These are phyloP conservation scores for Eilema sororculum DNA, from an alignment of 2,888 invertebrate genomes.

Conservation along the genomic window DNA sequence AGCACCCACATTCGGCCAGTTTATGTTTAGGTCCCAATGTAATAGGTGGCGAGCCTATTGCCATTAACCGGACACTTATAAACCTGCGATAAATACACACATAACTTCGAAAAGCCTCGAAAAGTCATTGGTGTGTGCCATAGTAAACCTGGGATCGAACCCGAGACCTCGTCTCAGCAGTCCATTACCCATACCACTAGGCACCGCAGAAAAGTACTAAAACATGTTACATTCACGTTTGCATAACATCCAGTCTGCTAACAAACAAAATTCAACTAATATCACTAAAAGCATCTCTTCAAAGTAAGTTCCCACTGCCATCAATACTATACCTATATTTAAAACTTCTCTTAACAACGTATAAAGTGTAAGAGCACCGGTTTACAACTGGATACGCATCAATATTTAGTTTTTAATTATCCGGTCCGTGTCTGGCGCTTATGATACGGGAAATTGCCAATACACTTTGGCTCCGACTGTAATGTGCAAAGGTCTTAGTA, in stretches of 20 bases:
- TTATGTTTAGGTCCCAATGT: too few species aligned
- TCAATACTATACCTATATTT: not conserved
- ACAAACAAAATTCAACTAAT: not conserved
- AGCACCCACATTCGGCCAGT: too few species aligned
- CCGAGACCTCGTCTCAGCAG: too few species aligned
- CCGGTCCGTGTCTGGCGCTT: constrained; percentile 46
- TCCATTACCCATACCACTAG: too few species aligned
- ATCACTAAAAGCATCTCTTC: not conserved
- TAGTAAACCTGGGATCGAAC: too few species aligned
- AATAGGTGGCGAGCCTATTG: too few species aligned
- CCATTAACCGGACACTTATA: too few species aligned
- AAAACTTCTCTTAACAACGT: constrained; percentile 19
- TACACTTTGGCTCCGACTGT: constrained; percentile 11
- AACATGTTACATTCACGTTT: not conserved
- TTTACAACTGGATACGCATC: constrained; percentile 36
- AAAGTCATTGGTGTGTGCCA: too few species aligned
- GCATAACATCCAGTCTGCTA: not conserved
- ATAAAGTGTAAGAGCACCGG: constrained; percentile 40
- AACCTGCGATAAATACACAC: too few species aligned
- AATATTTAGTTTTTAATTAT: constrained; percentile 51
- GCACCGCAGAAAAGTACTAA: not conserved
- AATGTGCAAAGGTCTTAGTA: not conserved
- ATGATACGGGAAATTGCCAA: constrained; percentile 46
- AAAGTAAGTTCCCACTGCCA: not conserved
- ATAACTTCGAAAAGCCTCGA: too few species aligned